Base-by-base conservation (phyloP, 2,113 vertebrate genomes). In the Uria lomvia region DNA sequence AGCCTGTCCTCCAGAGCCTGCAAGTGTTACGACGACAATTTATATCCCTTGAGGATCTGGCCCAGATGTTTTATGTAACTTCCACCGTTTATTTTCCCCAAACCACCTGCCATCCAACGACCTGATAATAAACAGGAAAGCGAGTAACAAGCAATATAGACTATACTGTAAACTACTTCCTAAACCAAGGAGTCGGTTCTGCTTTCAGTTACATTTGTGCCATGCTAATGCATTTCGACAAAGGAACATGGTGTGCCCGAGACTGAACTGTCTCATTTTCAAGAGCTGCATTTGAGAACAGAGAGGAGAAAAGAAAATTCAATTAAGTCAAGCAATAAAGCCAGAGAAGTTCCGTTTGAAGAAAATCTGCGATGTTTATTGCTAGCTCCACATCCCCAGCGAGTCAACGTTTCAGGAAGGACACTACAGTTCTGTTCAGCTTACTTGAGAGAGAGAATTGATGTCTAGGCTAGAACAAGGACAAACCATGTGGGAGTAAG, bases 401-500 rank as follows among this genome's bases (percentile, higher is more conserved):
- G 4, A 87, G 76, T 6, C 0, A 0, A 24, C 22, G 30, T 92
- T 96, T 94, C 77, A 65, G 73, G 79, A 65, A 89, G 60, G 76
- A 81, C 2, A 0, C 63, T 86, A 36, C 23, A 49, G 13, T 72
- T 92, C 88, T 80, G 22, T 45, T 92, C 63, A 68, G 70, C 58
- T 88, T 78, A 49, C 68, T 90, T 80, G 58, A 66, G 84, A 86
- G 40, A 42, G 8, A 52, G 26, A 60, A 70, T 47, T 88, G 75
- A 38, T 82, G 65, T 59, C 68, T 81, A 22, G 32, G 49, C 71
- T 82, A 62, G 20, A 87, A 89, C 34, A 78, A 83, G 77, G 77
- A 85, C 86, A 92, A 88, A 92, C 73, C 94, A 89, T 50, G 92
- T 89, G 50, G 11, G 1, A 95, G 56, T 86, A 94, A 93, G 42